Base-by-base conservation (phyloP, 2,888 invertebrate species). In the Lysandra bellargus region DNA sequence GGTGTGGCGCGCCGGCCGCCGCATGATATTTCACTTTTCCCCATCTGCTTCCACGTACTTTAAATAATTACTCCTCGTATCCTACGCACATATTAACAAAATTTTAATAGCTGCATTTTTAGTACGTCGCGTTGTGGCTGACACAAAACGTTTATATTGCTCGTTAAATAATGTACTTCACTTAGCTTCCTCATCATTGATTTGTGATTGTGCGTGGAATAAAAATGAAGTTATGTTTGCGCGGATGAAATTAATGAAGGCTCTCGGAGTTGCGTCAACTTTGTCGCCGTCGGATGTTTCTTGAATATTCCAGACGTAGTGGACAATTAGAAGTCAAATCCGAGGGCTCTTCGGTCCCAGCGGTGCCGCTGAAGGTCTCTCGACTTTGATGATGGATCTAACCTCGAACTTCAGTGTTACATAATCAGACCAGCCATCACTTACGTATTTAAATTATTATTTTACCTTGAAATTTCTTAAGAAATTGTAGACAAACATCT, bases 251-350 rank as follows among this genome's bases (percentile, higher is more conserved):
- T 75, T 75, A 75, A 75, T 53, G 75, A 53, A 75, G 75, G 30
- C 75, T 14, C 49, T 23, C 12, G 23, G 30, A 53, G 23, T 44
- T 75, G 44, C 75, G 75, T 75, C 30, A 74, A 75, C 53, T 30
- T 57, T 33, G 53, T 53, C 76, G 17, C 53, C 33, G 53, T 6
- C 33, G 76, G 49, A 1, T 53, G n/a, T 76, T 53, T 76, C 76
- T 76, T 53, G 76, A 57, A 30, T 57, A 33, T 76, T 76, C 17
- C 49, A 69, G 33, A 82, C 80, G 80, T 77, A 85, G 86, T 86
- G 86, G 86, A 90, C 89, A 91, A 90, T 90, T 89, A 88, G 84
- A 89, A 88, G 89, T 88, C 88, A 85, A 88, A 87, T 85, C 83
- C 80, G 84, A 91, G 91, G 86, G 87, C 87, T 84, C 90, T 90